Evolutionary conservation across 1,140 invertebrate species (phyloP).

Genomic region (Zelostemma sp.): DNA sequence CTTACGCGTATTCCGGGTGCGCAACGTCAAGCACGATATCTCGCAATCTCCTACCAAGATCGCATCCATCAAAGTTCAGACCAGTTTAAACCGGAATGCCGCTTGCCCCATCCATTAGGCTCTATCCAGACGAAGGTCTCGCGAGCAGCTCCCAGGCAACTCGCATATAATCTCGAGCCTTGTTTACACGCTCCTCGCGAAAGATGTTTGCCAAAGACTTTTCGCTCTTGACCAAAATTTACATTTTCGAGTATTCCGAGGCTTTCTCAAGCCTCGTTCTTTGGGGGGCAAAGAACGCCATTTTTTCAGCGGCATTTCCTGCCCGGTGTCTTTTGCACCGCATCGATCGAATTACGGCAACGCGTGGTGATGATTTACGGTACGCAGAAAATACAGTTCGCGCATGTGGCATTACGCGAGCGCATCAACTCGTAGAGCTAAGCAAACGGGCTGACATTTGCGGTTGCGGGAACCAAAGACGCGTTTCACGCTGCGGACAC

Average conservation of each 20-base stretch:
- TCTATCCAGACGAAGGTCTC: conserved; percentile 19
- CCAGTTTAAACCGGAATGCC: conserved; percentile 25
- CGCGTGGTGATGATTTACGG: conserved; percentile 38
- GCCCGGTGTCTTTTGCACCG: no score
- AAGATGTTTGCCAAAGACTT: no score
- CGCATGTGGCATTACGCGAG: not conserved
- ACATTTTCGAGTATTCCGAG: no score
- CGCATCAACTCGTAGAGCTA: conserved; percentile 52
- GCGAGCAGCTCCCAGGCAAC: no score
- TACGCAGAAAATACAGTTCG: conserved; percentile 30
- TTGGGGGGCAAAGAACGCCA: not conserved
- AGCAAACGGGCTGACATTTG: conserved; percentile 50
- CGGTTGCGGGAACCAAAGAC: conserved; percentile 54
- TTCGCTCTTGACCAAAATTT: no score
- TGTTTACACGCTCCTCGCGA: no score
- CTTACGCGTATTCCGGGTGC: conserved; percentile 41
- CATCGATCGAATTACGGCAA: conserved; percentile 45
- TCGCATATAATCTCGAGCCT: no score
- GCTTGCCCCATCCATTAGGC: conserved; percentile 27
- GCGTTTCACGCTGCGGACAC: conserved; percentile 44
- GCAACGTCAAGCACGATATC: conserved; percentile 15
- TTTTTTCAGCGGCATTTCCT: conserved; percentile 28
- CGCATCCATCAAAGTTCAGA: conserved; percentile 43
- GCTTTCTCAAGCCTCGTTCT: no score
- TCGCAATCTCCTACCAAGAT: conserved; percentile 32